Conservation (phyloP, 2,888 invertebrate species). For the Mesopsocus fuscifrons region DNA sequence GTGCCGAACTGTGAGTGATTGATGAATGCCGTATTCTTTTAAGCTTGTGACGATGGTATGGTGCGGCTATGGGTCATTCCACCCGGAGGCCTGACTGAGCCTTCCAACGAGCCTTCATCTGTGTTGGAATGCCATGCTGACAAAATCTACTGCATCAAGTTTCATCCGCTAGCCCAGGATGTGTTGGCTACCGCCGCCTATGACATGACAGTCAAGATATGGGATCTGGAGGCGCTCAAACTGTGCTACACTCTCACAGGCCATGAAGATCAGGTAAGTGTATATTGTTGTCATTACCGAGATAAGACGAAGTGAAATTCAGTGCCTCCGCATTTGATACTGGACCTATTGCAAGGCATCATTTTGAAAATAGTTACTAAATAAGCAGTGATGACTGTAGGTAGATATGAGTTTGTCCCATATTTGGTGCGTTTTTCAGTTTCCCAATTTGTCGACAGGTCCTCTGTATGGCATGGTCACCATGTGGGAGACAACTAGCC, state of each 20-base stretch:
- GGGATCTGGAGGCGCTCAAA: constrained; percentile 50
- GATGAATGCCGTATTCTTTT: too few relatives aligned
- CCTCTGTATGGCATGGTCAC: constrained; percentile 85
- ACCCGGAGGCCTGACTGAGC: constrained; percentile 48
- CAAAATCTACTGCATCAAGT: constrained; percentile 80
- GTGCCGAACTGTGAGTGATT: too few relatives aligned
- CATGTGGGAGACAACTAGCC: constrained; percentile 68
- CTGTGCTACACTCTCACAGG: constrained; percentile 48
- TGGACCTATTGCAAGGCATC: too few relatives aligned
- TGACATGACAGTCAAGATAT: constrained; percentile 74
- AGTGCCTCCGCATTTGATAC: too few relatives aligned
- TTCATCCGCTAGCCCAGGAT: constrained; percentile 74
- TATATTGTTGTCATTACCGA: too few relatives aligned
- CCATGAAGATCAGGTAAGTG: constrained; percentile 52
- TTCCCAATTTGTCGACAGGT: too few relatives aligned
- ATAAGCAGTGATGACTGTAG: too few relatives aligned
- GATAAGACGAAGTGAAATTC: too few relatives aligned
- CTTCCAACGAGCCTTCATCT: constrained; percentile 53
- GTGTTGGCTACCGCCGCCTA: constrained; percentile 77
- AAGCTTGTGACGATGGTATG: constrained; percentile 77
- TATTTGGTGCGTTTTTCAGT: too few relatives aligned
- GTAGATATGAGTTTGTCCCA: too few relatives aligned
- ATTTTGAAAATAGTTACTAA: too few relatives aligned
- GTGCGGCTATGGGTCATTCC: constrained; percentile 66
- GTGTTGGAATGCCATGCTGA: constrained; percentile 64